Evolutionary conservation across 2,797 vertebrate species (phyloP), one percentile per base, ranked within the genome.

Genomic region (Acanthiza pusilla): DNA sequence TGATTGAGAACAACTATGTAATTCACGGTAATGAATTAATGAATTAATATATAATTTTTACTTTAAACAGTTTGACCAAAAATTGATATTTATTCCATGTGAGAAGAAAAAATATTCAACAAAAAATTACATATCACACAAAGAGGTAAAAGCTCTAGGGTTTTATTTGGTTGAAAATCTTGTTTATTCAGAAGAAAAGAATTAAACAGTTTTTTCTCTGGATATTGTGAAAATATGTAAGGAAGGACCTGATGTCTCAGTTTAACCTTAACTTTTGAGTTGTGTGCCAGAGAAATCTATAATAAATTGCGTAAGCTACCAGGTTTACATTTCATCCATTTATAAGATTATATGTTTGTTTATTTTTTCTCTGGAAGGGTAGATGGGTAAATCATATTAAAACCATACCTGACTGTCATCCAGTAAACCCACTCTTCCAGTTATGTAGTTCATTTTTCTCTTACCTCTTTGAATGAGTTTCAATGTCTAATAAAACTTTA

Each of bases 401-500:
- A 85, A 16, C 20, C 32, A 53, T 73, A 93, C 45, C 67, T 83
- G 77, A 91, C 58, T 82, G 42, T 85, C 63, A 85, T 51, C 53
- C 71, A 82, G 65, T 29, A 90, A 96, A 82, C 38, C 5, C 38
- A 67, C 18, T 45, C 72, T 95, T 87, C 74, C 79, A 77, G 38
- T 85, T 89, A 76, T 29, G 27, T 36, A 75, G 58, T 84, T 89
- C 21, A 78, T 78, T 90, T 92, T 86, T 88, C 66, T 74, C 22
- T 85, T 85, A 81, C 55, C 21, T 91, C 18, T 90, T 85, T 93
- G 53, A 94, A 91, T 79, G 48, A 82, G 30, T 91, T 93, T 91
- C 74, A 87, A 36, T 71, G 50, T 88, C 60, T 79, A 89, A 95
- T 93, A 92, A 91, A 95, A 85, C 45, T 82, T 91, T 88, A 88